Base-by-base conservation (phyloP, 2,888 invertebrate genomes). In the Adelognathus sp. region DNA sequence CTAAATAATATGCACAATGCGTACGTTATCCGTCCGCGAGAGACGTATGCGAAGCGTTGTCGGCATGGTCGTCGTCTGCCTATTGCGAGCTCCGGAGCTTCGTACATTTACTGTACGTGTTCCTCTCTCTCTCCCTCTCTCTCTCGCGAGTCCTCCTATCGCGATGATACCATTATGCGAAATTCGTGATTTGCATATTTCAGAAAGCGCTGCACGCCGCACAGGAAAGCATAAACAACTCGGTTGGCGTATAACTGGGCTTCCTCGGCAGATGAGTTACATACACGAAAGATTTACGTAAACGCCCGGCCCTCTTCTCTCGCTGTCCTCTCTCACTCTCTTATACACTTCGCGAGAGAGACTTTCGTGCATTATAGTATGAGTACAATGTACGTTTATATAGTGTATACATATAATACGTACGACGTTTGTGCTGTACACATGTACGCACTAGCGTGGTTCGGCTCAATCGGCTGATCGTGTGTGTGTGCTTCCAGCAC, bases 161-260 rank as follows among this genome's bases (percentile, higher is more conserved):
- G 87, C 88, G 88, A 88, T 88, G 86, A 89, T 89, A 86, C 89
- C 87, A 90, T 89, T 90, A 90, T 90, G 89, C 89, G 90, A 88
- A 89, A 89, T 87, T 89, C 87, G 86, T 89, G 81, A 90, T 90
- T 90, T 90, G 90, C 90, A 90, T 90, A 90, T 90, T 90, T 90
- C 89, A 90, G 90, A 90, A 89, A 90, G 87, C 88, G 88, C 85
- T 85, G 86, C 87, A 76, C 72, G 79, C 79, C 54, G 79, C 58
- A 88, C 90, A 90, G 90, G 90, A 90, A 90, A 90, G 88, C 90
- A 90, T 90, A 90, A 90, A 91, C 90, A 90, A 91, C 87, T 83
- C 85, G 82, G 83, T 85, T n/a, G 82, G 85, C 84, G 86, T 85
- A 83, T 82, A 85, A 84, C 83, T 83, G 86, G 85, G 86, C 87